phyloP scores from a whole-genome alignment of 1,140 invertebrate genomes.

The Pectinophora gossypiella region DNA sequence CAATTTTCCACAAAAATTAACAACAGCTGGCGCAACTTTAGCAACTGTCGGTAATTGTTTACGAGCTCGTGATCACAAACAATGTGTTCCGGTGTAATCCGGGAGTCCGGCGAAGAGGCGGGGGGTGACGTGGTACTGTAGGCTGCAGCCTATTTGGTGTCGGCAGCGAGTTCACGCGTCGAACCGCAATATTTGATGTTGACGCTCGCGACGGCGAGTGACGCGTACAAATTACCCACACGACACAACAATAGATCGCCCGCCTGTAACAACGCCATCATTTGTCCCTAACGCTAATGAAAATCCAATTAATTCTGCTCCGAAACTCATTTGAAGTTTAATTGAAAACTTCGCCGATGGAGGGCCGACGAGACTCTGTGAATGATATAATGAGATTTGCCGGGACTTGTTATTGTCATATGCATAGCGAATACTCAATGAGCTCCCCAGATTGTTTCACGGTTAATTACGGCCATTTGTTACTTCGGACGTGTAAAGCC shows the following conservation, averaged over 20 bases:
- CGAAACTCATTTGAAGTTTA: conserved; percentile 72
- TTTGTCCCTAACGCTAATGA: conserved; percentile 70
- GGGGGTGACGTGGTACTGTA: background rate
- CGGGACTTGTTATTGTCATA: conserved; percentile 61
- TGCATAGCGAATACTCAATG: conserved; percentile 37
- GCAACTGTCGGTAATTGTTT: conserved; percentile 37
- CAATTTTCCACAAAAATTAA: conserved; percentile 17
- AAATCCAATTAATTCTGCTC: conserved; percentile 72
- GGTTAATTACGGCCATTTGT: conserved; percentile 50
- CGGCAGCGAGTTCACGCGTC: too few relatives aligned
- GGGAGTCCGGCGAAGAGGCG: background rate
- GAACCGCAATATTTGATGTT: background rate
- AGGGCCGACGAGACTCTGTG: conserved; percentile 51
- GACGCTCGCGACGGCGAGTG: background rate
- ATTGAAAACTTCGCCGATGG: conserved; percentile 64
- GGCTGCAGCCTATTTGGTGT: background rate
- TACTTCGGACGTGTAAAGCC: conserved; percentile 25
- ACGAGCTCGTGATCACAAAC: conserved; percentile 36
- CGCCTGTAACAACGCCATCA: conserved; percentile 63
- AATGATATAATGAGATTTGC: conserved; percentile 67
- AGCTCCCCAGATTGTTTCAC: conserved; percentile 37
- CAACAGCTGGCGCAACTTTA: conserved; percentile 20
- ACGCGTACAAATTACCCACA: conserved; percentile 24
- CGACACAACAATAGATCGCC: conserved; percentile 57
- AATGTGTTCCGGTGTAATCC: conserved; percentile 41